A percentile compares a stretch with the other conserved stretches of the same genome.
Evolutionary conservation across 2,888 invertebrate genomes (phyloP).

Genomic region (Orchesellides sinensis): DNA sequence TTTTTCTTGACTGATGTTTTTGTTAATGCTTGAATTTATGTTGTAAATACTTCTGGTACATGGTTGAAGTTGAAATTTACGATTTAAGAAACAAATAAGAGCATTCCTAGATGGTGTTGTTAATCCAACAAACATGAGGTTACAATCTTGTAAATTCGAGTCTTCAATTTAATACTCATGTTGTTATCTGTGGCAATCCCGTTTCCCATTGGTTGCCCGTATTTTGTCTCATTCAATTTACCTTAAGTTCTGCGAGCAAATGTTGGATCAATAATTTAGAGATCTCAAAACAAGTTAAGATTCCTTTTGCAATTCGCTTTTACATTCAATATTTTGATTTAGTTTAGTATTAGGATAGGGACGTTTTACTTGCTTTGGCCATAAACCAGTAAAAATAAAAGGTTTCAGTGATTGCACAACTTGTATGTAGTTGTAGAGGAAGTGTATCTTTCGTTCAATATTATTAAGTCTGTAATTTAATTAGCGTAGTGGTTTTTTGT

Average conservation of each 20-base stretch:
- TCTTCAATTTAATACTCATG: slow-evolving; percentile 16
- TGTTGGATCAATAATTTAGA: slow-evolving; percentile 34
- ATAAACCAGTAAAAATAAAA: slow-evolving; percentile 22
- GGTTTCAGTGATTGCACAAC: slow-evolving; percentile 18
- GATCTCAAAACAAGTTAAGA: slow-evolving; percentile 37
- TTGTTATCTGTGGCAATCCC: neutral
- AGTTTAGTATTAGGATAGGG: neutral
- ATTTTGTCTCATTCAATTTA: neutral
- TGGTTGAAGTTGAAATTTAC: neutral
- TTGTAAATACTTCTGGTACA: slow-evolving; percentile 34
- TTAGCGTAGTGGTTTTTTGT: neutral
- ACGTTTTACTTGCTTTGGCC: slow-evolving; percentile 24
- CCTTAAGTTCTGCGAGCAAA: neutral
- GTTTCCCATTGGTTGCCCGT: neutral
- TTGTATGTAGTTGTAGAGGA: slow-evolving; percentile 5
- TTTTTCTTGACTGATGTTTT: slow-evolving; percentile 62
- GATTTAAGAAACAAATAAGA: neutral
- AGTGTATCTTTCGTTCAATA: neutral
- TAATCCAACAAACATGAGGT: neutral
- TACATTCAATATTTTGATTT: slow-evolving; percentile 4
- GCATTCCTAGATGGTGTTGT: slow-evolving; percentile 19
- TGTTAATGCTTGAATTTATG: slow-evolving; percentile 44
- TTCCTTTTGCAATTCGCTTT: slow-evolving; percentile 56
- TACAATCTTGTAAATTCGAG: neutral
- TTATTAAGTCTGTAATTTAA: slow-evolving; percentile 5